Conservation (phyloP, 1,140 invertebrate genomes). For the Bathynomus jamesi region DNA sequence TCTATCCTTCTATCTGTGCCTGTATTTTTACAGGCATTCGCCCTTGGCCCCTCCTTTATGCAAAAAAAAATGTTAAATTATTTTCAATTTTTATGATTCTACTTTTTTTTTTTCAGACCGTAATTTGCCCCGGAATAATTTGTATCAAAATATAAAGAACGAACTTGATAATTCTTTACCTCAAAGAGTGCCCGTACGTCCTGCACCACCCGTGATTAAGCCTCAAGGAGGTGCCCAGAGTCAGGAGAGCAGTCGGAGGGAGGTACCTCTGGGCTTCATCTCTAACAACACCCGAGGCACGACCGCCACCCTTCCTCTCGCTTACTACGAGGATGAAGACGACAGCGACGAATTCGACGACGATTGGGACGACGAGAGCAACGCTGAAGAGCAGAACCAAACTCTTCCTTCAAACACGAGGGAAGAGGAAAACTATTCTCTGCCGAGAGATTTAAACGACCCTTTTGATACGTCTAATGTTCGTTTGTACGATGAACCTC, state of each 20-base stretch:
- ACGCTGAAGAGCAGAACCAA: neutral
- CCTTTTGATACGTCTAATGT: constrained; percentile 44
- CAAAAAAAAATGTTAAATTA: too few species aligned
- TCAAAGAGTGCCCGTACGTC: neutral
- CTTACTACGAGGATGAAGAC: neutral
- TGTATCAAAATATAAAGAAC: too few species aligned
- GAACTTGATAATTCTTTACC: too few species aligned
- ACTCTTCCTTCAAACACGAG: too few species aligned
- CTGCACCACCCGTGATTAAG: neutral
- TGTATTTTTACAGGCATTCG: too few species aligned
- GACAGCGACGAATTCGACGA: neutral
- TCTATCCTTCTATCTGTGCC: too few species aligned
- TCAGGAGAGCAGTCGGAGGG: too few species aligned
- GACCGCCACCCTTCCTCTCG: neutral
- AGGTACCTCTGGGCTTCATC: neutral
- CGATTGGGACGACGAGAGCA: neutral
- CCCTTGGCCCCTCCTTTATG: too few species aligned
- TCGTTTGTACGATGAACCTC: constrained; percentile 40
- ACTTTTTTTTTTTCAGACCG: too few species aligned
- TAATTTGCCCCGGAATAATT: too few species aligned
- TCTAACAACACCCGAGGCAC: neutral
- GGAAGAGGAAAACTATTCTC: too few species aligned
- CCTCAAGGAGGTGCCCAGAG: neutral
- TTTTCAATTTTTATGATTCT: too few species aligned
- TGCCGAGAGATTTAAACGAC: constrained; percentile 37